A percentile compares a stretch with the other conserved stretches of the same genome.
These are phyloP conservation scores for Ceuthmochares aereus DNA, from an alignment of 2,113 vertebrate genomes.

Conservation along the genomic window DNA sequence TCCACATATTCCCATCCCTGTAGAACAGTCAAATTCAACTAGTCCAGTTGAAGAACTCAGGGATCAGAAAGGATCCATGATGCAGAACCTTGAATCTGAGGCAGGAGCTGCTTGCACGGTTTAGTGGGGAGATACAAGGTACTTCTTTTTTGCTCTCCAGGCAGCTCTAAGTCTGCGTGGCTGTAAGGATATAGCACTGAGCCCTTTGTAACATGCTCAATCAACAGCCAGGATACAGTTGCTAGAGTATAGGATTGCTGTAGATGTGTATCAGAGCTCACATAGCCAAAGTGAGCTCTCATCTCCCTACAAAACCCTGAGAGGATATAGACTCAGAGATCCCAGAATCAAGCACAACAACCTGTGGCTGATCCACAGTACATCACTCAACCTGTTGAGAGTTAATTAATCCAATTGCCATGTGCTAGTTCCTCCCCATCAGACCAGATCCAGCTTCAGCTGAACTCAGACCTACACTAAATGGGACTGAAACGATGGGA, in stretches of 20 bases:
- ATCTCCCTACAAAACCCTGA: no score
- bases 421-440: background rate
- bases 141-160: background rate
- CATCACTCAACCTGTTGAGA: background rate
- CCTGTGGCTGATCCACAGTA: background rate
- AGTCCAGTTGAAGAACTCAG: background rate
- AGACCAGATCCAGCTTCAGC: background rate
- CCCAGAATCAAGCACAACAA: background rate
- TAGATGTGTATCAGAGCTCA: background rate
- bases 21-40: background rate
- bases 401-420: background rate
- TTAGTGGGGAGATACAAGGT: background rate
- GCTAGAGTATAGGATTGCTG: rapidly evolving
- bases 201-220: background rate
- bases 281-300: background rate
- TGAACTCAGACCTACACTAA: background rate
- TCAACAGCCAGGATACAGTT: background rate
- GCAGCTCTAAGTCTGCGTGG: no score
- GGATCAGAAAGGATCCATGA: rapidly evolving
- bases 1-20: no score
- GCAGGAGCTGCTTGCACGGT: background rate
- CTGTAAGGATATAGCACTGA: background rate
- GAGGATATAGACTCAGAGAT: background rate
- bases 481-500: rapidly evolving
- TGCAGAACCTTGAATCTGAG: rapidly evolving